These are phyloP conservation scores for Nomada hirtipes DNA, from an alignment of 2,888 invertebrate genomes.

Conservation along the genomic window DNA sequence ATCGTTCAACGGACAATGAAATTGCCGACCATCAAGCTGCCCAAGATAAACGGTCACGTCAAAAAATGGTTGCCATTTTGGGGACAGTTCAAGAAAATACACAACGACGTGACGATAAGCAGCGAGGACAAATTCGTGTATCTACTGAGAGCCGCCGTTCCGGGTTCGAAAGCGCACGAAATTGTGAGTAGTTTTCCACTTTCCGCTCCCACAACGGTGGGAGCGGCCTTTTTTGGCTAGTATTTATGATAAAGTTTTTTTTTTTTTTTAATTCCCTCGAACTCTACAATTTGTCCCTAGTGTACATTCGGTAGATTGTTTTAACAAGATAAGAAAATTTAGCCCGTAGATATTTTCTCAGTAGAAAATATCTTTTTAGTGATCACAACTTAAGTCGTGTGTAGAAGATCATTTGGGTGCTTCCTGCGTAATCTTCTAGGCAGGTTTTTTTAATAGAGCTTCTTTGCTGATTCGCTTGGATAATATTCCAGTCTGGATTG, in stretches of 20 bases:
- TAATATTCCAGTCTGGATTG: neutral
- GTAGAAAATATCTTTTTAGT: neutral
- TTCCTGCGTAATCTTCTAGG: slow-evolving; percentile 11
- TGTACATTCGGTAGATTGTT: neutral
- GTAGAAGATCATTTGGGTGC: neutral
- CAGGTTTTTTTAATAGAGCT: neutral
- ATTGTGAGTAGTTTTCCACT: slow-evolving; percentile 20
- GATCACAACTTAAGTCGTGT: neutral
- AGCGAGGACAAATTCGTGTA: neutral
- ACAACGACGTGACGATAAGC: no score
- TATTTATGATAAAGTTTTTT: no score
- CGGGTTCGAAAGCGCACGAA: neutral
- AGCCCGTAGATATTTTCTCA: neutral
- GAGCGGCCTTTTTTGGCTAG: no score
- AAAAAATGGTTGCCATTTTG: slow-evolving; percentile 16
- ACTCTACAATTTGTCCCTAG: neutral
- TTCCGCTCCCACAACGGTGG: fast-evolving
- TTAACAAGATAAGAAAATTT: neutral
- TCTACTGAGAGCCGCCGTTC: neutral
- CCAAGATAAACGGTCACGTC: neutral
- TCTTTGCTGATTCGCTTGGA: neutral
- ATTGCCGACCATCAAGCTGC: neutral
- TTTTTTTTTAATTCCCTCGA: neutral
- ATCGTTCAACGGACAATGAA: neutral
- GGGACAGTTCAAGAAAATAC: neutral